phyloP scores from a whole-genome alignment of 2,888 invertebrate species.

The Pollenia angustigena region DNA sequence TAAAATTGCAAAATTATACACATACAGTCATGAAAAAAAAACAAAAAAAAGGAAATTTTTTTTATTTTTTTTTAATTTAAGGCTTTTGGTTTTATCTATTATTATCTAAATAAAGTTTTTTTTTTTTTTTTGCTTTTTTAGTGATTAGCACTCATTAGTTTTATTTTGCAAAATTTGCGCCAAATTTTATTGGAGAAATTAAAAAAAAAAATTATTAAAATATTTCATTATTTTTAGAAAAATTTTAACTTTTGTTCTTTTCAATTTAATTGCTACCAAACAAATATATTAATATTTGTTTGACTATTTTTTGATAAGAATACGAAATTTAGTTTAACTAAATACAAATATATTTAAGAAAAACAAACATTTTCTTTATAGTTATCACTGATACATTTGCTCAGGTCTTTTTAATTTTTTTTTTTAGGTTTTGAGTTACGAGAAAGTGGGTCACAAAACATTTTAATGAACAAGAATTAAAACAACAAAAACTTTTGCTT shows the following conservation, averaged over 20 bases:
- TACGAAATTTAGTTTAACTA: neutral
- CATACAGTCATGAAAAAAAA: slow-evolving; percentile 30
- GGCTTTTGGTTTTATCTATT: neutral
- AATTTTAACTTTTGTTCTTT: neutral
- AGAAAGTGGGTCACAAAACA: too few relatives aligned
- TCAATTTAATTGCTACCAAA: slow-evolving; percentile 8
- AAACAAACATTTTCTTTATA: too few relatives aligned
- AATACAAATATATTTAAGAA: neutral
- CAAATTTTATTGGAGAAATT: neutral
- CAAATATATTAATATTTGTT: neutral
- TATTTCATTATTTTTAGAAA: neutral
- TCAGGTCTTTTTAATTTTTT: too few relatives aligned
- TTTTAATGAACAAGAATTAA: too few relatives aligned
- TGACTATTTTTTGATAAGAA: neutral
- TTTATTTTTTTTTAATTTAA: slow-evolving; percentile 3
- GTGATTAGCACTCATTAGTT: neutral
- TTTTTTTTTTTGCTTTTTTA: neutral
- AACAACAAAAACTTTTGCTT: too few relatives aligned
- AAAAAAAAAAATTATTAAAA: neutral
- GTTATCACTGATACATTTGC: too few relatives aligned
- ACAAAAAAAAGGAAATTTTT: neutral
- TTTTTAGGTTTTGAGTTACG: too few relatives aligned
- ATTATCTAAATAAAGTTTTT: neutral
- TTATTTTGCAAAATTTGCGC: neutral
- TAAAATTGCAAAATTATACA: slow-evolving; percentile 7